Conservation (phyloP, 2,888 invertebrate genomes). For the Dusona sp. region DNA sequence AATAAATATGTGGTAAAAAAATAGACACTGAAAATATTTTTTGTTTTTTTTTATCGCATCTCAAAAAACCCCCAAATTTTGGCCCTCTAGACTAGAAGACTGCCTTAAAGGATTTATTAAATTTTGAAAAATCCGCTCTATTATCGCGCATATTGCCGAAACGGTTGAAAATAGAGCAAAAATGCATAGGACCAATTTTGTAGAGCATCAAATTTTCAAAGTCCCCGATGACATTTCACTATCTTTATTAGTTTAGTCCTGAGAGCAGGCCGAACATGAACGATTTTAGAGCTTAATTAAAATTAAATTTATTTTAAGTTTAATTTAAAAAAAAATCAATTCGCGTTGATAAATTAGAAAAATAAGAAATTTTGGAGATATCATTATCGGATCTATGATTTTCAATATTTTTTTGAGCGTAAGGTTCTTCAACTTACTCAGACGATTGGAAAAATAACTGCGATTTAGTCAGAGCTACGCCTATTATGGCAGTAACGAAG, state of each 20-base stretch:
- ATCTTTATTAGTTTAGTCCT: not conserved
- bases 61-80: too few relatives aligned
- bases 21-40: too few relatives aligned
- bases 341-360: not conserved
- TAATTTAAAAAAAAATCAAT: too few relatives aligned
- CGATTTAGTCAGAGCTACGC: slow-evolving; percentile 16
- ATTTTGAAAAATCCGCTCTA: not conserved
- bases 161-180: not conserved
- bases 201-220: not conserved
- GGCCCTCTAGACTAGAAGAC: too few relatives aligned
- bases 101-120: too few relatives aligned
- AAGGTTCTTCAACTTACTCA: slow-evolving; percentile 1
- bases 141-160: not conserved
- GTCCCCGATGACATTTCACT: not conserved
- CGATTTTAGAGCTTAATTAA: not conserved
- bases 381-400: not conserved
- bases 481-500: slow-evolving; percentile 32
- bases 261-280: not conserved
- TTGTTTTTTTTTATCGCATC: too few relatives aligned
- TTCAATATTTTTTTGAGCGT: not conserved
- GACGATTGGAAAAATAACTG: not conserved
- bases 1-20: too few relatives aligned
- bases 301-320: too few relatives aligned
- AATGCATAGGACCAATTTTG: not conserved
- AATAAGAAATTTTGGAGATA: not conserved